Conservation (phyloP, 1,140 invertebrate genomes). For the Zaprionus taronus region DNA sequence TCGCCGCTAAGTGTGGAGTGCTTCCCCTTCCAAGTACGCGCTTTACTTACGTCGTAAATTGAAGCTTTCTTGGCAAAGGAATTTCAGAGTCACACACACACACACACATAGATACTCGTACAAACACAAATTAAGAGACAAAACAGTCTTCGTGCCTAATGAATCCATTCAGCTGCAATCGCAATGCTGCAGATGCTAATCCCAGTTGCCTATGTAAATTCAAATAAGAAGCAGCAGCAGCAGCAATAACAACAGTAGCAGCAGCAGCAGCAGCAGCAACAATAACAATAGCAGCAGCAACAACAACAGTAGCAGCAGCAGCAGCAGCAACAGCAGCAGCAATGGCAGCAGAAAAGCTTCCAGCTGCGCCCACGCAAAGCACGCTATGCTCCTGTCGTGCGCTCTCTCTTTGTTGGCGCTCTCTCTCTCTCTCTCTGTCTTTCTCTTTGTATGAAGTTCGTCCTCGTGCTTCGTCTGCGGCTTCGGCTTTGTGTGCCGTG, state of each 20-base stretch:
- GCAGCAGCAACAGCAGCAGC: not conserved
- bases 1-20: not conserved
- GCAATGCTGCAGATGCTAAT: slow-evolving; percentile 12
- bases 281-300: not conserved
- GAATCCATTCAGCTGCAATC: slow-evolving; percentile 42
- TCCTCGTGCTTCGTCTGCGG: slow-evolving; percentile 7
- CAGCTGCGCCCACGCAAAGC: slow-evolving; percentile 32
- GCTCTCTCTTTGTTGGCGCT: not conserved
- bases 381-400: not conserved
- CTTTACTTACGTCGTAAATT: not conserved
- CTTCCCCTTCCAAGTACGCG: not conserved
- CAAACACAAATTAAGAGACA: slow-evolving; percentile 11
- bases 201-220: not conserved
- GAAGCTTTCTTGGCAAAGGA: not conserved
- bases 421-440: slow-evolving; percentile 4
- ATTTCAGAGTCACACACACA: not conserved
- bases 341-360: slow-evolving; percentile 22
- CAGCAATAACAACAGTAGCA: slow-evolving; percentile 10
- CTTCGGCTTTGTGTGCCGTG: slow-evolving; percentile 17
- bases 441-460: not conserved
- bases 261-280: slow-evolving; percentile 9
- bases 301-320: slow-evolving; percentile 8
- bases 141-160: slow-evolving; percentile 15
- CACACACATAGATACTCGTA: not conserved
- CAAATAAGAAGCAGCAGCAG: not conserved